Base-by-base conservation (phyloP, 37 sponge, comb jelly and placozoan genomes). In the Diacarnus erythraeanus region DNA sequence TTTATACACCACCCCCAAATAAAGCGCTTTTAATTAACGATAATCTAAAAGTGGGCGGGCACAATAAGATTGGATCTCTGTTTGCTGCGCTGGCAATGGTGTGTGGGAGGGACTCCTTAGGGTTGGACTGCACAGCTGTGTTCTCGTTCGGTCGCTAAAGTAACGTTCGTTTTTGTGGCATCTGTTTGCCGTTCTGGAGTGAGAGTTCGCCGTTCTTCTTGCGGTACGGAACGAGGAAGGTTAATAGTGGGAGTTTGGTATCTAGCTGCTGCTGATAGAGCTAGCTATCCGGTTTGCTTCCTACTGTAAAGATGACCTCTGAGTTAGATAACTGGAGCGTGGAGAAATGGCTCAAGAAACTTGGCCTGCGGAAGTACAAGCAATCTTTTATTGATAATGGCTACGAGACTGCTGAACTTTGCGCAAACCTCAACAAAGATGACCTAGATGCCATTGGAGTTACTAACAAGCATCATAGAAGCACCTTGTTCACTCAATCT, bases 391-490 rank as follows among this genome's bases (percentile, higher is more conserved):
- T 82, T 15, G 94, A 93, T 44, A 93, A 93, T 51, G 94, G 94
- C 29, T 93, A 93, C 77, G 94, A 93, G 0, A 75, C 72, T 2
- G 69, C 54, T 1, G 65, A 83, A 17, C 70, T 93, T 4, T 81
- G 82, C 40, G 80, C 86, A 3, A 34, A 73, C 21, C 23, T 93
- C 22, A 83, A 72, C 6, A 73, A 68, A 36, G 87, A 86, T n/a
- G 94, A 93, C 41, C 64, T 93, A 34, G 87, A 89, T 54, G 94
- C 77, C 33, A 83, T 93, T 33, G 81, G 82, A n/a, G 83, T 93
- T 38, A 41, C 59, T 10, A 59, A 68, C 40, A 71, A 64, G 40
- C 33, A 73, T 31, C 79, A 93, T 64, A 63, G 89, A 60, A 54
- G 51, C 31, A 54, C 37, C 0, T 4, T 90, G 21, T 76, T 90